Evolutionary conservation across 2,113 vertebrate species (phyloP), one percentile per base, ranked within the genome.

Genomic region (Bettongia penicillata): DNA sequence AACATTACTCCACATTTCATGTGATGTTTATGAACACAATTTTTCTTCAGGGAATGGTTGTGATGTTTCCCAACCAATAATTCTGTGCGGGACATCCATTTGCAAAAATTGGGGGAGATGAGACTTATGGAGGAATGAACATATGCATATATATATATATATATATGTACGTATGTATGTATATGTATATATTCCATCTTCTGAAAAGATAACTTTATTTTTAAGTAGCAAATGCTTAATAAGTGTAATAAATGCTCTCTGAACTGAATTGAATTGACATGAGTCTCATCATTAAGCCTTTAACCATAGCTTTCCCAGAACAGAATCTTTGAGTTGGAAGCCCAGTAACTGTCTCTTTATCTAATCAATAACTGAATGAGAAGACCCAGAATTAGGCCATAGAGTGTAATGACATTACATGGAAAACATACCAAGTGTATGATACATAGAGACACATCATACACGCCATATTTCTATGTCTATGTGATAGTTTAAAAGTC

Each of bases 21-120:
- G 57, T 96, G 97, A 95, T 95, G 90, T 98, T 98, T 97, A 95
- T 97, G 94, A 94, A 96, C 94, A 94, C 96, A 57, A 94, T 0
- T 11, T n/a, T 95, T 94, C 37, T n/a, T 95, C 89, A 61, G 37
- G 43, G 77, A 50, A 53, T 91, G 61, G 84, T 5, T 91, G 26
- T 92, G 90, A 91, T 28, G 0, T 57, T 68, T 96, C 93, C 93
- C 94, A 92, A 97, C 93, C 95, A 93, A 95, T 68, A 31, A 57
- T 51, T 96, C 94, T 96, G 49, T 26, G 37, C 53, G 25, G 50
- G 52, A 92, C 61, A 90, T 77, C 93, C 93, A 89, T 43, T 92
- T 94, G 91, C 96, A 92, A 90, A 0, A 26, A n/a, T 91, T 89
- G 89, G 90, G 31, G 90, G 23, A 28, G 48, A 25, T 93, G 24